Evolutionary conservation across 2,888 invertebrate species (phyloP).

Genomic region (Thalpophila matura): DNA sequence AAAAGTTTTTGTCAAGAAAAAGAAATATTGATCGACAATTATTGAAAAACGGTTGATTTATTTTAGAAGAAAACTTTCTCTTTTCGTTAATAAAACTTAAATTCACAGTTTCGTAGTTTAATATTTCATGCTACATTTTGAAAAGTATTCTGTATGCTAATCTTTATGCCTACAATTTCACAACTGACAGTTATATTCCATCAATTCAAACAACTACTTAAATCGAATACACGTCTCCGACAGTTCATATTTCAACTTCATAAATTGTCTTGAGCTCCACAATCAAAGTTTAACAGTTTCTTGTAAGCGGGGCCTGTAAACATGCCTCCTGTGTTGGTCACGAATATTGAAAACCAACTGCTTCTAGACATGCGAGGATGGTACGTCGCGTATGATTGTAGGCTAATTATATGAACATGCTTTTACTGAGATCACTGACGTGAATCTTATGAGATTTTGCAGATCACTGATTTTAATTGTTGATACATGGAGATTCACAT

Average conservation of each 20-base stretch:
- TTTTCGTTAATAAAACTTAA: too few species aligned
- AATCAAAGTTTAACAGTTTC: conserved; percentile 82
- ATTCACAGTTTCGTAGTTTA: too few species aligned
- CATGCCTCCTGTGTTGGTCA: conserved; percentile 83
- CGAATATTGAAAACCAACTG: conserved; percentile 83
- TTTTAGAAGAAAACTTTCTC: too few species aligned
- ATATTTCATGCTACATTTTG: too few species aligned
- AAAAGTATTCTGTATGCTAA: not conserved
- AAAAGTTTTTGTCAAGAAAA: conserved; percentile 8
- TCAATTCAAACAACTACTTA: not conserved
- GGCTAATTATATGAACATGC: conserved; percentile 27
- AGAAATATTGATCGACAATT: not conserved
- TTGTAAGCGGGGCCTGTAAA: conserved; percentile 73
- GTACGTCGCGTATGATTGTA: conserved; percentile 38
- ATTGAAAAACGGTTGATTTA: not conserved
- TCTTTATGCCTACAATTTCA: not conserved
- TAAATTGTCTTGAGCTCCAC: conserved; percentile 64
- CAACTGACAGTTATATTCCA: not conserved
- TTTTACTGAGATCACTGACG: conserved; percentile 3
- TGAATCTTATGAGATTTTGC: conserved; percentile 8
- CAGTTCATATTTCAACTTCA: conserved; percentile 50
- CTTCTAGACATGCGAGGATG: conserved; percentile 78
- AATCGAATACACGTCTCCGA: conserved; percentile 20
- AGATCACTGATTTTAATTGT: too few species aligned
- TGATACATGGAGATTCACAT: too few species aligned